These are phyloP conservation scores for Deilephila elpenor DNA, from an alignment of 2,888 invertebrate genomes.

Conservation along the genomic window DNA sequence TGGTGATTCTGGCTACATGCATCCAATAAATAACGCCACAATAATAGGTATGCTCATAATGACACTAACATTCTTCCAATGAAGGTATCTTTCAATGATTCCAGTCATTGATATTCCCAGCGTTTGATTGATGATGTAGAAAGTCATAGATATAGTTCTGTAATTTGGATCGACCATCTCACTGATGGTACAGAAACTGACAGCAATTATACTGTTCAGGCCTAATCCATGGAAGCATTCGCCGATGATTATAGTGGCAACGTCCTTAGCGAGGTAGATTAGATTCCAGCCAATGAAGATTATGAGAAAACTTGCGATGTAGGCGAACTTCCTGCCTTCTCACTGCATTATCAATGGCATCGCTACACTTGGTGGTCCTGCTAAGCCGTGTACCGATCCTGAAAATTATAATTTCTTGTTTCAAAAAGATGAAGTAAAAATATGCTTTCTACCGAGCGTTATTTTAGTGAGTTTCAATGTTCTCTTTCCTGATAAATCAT, in stretches of 20 bases:
- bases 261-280: background rate
- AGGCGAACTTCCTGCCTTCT: constrained; percentile 44
- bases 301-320: constrained; percentile 37
- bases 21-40: constrained; percentile 29
- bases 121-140: constrained; percentile 1
- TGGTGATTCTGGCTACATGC: constrained; percentile 28
- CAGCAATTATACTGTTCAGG: background rate
- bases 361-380: constrained; percentile 44
- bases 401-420: constrained; percentile 31
- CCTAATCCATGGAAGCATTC: constrained; percentile 12
- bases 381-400: constrained; percentile 46
- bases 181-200: background rate
- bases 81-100: background rate
- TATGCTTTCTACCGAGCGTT: too few species aligned
- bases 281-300: background rate
- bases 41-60: constrained; percentile 9
- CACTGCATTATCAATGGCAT: constrained; percentile 46
- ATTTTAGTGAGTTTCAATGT: too few species aligned
- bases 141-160: background rate
- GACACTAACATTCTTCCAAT: background rate
- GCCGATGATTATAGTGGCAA: background rate
- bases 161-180: constrained; percentile 1
- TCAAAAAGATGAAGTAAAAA: too few species aligned
- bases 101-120: background rate
- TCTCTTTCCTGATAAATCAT: too few species aligned